phyloP scores from a whole-genome alignment of 2,797 vertebrate genomes.

The Protosalanx chinensis region DNA sequence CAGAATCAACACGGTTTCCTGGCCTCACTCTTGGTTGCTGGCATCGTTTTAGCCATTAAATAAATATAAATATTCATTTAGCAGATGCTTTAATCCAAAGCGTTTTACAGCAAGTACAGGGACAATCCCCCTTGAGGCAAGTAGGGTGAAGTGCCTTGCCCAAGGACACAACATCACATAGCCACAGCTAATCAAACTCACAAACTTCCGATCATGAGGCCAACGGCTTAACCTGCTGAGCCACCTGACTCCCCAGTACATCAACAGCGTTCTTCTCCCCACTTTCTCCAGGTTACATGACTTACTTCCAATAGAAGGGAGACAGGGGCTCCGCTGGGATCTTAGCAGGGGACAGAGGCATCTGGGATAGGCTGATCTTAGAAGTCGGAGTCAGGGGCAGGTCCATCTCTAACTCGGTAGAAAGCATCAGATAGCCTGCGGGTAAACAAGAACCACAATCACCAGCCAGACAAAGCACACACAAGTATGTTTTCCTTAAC shows the following conservation, averaged over 20 bases:
- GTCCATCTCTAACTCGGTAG: constrained; percentile 72
- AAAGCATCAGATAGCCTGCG: constrained; percentile 59
- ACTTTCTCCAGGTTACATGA: neutral
- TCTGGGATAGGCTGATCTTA: constrained; percentile 33
- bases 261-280: neutral
- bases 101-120: too few species aligned
- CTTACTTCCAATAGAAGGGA: constrained; percentile 69
- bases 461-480: neutral
- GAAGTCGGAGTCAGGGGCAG: constrained; percentile 64
- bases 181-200: too few species aligned
- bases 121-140: too few species aligned
- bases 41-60: neutral
- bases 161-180: too few species aligned
- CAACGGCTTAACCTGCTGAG: too few species aligned
- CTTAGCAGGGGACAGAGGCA: constrained; percentile 46
- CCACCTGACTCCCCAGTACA: too few species aligned
- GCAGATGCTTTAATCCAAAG: too few species aligned
- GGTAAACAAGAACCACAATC: constrained; percentile 13
- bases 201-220: too few species aligned
- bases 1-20: neutral
- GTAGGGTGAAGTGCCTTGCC: too few species aligned
- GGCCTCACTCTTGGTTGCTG: too few species aligned
- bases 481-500: neutral
- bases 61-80: too few species aligned
- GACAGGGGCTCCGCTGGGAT: constrained; percentile 70